Evolutionary conservation across 2,888 invertebrate genomes (phyloP).

Genomic region (Malthinus seriepunctatus): DNA sequence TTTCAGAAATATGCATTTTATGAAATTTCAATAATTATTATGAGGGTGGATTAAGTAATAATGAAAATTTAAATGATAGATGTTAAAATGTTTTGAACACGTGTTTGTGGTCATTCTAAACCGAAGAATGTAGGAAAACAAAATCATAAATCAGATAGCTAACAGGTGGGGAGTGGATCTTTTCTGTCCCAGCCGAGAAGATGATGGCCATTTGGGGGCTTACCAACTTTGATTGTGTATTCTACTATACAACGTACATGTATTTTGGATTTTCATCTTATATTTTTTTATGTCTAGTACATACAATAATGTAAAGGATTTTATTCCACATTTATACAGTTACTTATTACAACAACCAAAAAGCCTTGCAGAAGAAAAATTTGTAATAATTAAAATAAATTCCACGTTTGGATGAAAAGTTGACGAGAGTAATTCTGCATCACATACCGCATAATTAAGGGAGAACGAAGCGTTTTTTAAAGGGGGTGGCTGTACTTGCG

Average conservation of each 20-base stretch:
- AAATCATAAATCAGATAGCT: conserved; percentile 47
- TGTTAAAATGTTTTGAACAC: conserved; percentile 1
- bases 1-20: neutral
- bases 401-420: no score
- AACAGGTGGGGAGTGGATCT: conserved; percentile 44
- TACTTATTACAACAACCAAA: no score
- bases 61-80: neutral
- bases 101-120: conserved; percentile 20
- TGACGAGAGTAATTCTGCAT: no score
- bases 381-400: no score
- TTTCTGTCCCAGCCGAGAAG: conserved; percentile 43
- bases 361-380: no score
- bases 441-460: no score
- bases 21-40: neutral
- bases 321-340: no score
- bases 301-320: no score
- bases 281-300: neutral
- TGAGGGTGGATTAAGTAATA: no score
- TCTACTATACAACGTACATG: conserved; percentile 18
- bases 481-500: no score
- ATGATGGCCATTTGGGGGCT: conserved; percentile 51
- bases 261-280: conserved; percentile 22
- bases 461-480: no score
- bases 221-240: conserved; percentile 35
- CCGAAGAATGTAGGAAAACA: conserved; percentile 32